Evolutionary conservation across 2,888 invertebrate species (phyloP), one percentile per base, ranked within the genome.

Genomic region (Antheraea yamamai): DNA sequence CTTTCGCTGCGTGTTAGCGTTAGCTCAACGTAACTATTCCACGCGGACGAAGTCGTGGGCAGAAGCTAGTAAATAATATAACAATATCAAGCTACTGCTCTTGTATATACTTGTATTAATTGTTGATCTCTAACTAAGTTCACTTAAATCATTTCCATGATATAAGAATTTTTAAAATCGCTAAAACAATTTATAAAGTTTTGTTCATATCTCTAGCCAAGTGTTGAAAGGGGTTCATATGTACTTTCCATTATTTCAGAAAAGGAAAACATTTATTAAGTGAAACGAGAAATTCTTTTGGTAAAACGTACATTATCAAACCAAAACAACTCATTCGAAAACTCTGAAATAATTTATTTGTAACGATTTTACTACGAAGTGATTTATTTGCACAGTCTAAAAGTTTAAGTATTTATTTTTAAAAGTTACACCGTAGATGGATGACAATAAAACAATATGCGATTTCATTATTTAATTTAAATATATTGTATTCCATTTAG

Each of bases 281-380:
- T 81, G 76, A 84, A 87, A 87, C 86, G 83, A 88, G 83, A 87
- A 88, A 87, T 88, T 87, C 81, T 86, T 85, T 82, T 76, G 75
- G 77, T 79, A 75, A 80, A 81, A 26, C 64, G 14, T 64, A 81
- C 81, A 80, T 73, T 71, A 77, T 76, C n/a, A 71, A 61, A 66
- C 73, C 16, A 20, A 75, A 74, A 74, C 55, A 73, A 75, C 73
- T 72, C 64, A 61, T 76, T 71, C 61, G 73, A 73, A 51, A 76
- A 76, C 76, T 58, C 74, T 76, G 66, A 64, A 76, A 75, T 73
- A 76, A 78, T 76, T 76, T 77, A 76, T 77, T 76, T 76, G 66
- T 73, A 75, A 73, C 61, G 58, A 14, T 64, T 64, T 64, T 26
- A 26, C 64, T 66, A 3, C 26, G 30, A 26, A 66, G 26, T 18